These are phyloP conservation scores for Oncorhynchus kisutch DNA, from an alignment of 2,113 vertebrate species.

Conservation along the genomic window DNA sequence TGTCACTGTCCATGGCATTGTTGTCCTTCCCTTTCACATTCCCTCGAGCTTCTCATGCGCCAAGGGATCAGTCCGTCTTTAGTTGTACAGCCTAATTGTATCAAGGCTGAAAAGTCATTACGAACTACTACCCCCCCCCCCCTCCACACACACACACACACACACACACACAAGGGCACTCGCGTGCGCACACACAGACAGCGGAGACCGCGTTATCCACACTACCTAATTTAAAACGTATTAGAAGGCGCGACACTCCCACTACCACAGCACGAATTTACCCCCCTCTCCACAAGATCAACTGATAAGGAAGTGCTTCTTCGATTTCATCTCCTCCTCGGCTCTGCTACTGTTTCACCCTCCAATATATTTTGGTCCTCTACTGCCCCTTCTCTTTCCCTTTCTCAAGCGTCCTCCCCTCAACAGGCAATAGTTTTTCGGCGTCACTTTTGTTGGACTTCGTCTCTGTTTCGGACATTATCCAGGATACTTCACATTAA, in stretches of 20 bases:
- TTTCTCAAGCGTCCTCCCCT: constrained; percentile 4
- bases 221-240: not conserved
- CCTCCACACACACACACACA: no score
- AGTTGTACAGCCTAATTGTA: not conserved
- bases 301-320: not conserved
- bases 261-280: not conserved
- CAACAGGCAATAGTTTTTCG: not conserved
- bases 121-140: not conserved
- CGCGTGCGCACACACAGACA: not conserved
- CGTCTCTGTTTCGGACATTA: not conserved
- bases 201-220: not conserved
- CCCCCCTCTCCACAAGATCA: not conserved
- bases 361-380: not conserved
- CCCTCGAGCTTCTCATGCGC: not conserved
- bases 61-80: not conserved
- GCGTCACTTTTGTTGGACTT: not conserved
- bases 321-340: not conserved
- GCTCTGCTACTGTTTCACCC: not conserved
- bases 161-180: not conserved
- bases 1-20: constrained; percentile 10
- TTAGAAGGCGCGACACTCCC: no score
- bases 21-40: not conserved
- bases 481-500: not conserved
- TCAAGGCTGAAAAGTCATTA: not conserved
- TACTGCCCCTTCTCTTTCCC: not conserved